Evolutionary conservation across 2,113 vertebrate species (phyloP), one percentile per base, ranked within the genome.

Genomic region (Anguilla rostrata): DNA sequence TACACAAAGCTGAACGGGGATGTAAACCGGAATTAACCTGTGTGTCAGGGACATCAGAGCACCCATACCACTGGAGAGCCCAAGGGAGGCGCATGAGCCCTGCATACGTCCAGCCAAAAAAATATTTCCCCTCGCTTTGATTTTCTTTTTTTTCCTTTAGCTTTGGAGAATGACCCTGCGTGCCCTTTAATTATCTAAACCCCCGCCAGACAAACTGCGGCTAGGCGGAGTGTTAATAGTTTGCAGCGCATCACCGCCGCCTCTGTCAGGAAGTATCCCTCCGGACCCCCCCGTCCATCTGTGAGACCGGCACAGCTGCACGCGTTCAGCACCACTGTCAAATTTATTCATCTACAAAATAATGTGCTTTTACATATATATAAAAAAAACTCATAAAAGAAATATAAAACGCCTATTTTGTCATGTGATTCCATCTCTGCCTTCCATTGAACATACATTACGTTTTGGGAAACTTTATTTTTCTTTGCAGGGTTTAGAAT

Each of bases 131-230:
- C 71, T 75, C 34, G 71, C n/a, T 34, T 75, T 75, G 71, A 75
- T 75, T 75, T 75, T 34, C 11, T 75, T 29, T 75, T 75, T 75
- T 75, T 75, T 75, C 7, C 7, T 66, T 66, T 60, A 11, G 12
- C 22, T 75, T 29, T 34, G 26, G 71, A 34, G n/a, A 75, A 34
- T 22, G 71, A 75, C 71, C 71, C 71, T 11, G 6, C 0, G 26
- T 75, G 71, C 71, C n/a, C 71, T 75, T 75, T 75, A 75, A 75
- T 75, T 75, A 75, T 75, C 71, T 75, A 75, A 75, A 75, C 11
- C 71, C 71, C 71, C 71, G 26, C n/a, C n/a, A 26, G 71, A 75
- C 71, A 29, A 5, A 26, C 20, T n/a, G 34, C 71, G n/a, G 34
- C 71, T 34, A 34, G 71, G 20, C n/a, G 26, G 12, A 75, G 71